Conservation (phyloP, 2,113 vertebrate species). For the Chionis minor region DNA sequence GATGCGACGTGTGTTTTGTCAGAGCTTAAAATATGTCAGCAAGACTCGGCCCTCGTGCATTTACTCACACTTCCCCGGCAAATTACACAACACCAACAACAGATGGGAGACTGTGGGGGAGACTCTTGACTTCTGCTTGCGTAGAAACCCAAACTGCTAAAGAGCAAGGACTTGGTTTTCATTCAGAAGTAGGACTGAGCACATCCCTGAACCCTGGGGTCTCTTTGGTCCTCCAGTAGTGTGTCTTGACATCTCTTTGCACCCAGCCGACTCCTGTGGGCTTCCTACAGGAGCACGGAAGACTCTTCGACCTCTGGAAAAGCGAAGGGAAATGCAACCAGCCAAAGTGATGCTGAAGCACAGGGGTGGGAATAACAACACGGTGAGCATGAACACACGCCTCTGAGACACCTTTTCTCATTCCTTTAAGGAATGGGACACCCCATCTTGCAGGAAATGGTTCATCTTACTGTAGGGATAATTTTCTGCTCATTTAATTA, state of each 20-base stretch:
- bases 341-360: background rate
- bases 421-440: background rate
- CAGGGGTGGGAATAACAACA: background rate
- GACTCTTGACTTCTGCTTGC: background rate
- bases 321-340: background rate
- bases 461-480: background rate
- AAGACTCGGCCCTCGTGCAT: background rate
- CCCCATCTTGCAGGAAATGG: background rate
- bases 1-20: background rate
- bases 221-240: background rate
- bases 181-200: background rate
- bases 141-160: background rate
- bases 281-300: background rate
- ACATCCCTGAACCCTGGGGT: background rate
- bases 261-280: background rate
- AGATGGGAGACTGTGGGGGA: background rate
- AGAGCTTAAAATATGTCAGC: background rate
- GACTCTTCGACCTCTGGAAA: background rate
- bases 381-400: background rate
- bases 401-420: background rate
- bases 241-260: background rate
- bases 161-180: background rate
- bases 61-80: background rate
- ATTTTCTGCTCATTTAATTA: background rate
- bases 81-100: background rate